Evolutionary conservation across 2,888 invertebrate genomes (phyloP), one percentile per base, ranked within the genome.

Genomic region (Coelogynopora nodosa): DNA sequence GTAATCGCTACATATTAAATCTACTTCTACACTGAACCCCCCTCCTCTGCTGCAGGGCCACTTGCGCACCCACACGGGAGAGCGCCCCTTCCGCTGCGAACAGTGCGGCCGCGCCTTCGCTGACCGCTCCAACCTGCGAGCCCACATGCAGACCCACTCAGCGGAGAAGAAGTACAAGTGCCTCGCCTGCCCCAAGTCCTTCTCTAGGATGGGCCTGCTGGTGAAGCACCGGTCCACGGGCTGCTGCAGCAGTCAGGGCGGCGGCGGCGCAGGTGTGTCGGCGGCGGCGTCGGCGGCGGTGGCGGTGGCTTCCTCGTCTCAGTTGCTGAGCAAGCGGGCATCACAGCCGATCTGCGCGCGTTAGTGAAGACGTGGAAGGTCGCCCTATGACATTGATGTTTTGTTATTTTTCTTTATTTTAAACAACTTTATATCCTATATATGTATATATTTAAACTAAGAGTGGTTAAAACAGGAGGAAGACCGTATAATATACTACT

Each of bases 11-110:
- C n/a, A n/a, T n/a, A n/a, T n/a, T n/a, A n/a, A n/a, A n/a, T n/a
- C n/a, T n/a, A n/a, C n/a, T n/a, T n/a, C n/a, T n/a, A n/a, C n/a
- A n/a, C n/a, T n/a, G n/a, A n/a, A n/a, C n/a, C n/a, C n/a, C n/a
- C n/a, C n/a, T n/a, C n/a, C 83, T 83, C 10, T n/a, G n/a, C 94
- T 98, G 28, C 97, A 98, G 92, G 98, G 98, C 0, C 98, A 98
- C 93, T 96, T 98, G 90, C 94, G 98, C 85, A 98, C 98, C 0
- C 98, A 98, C 93, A 98, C 98, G 0, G 98, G 97, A 0, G 98
- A 98, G 92, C 98, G 98, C 90, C 98, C 98, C 0, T 87, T 84
- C 74, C 26, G 80, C 27, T 87, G 87, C 30, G 74, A 87, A 31
- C 84, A 84, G n/a, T 87, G 87, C 31, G 84, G 84, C 5, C 67